Conservation (phyloP, 2,888 invertebrate species). For the Cantharis rufa region DNA sequence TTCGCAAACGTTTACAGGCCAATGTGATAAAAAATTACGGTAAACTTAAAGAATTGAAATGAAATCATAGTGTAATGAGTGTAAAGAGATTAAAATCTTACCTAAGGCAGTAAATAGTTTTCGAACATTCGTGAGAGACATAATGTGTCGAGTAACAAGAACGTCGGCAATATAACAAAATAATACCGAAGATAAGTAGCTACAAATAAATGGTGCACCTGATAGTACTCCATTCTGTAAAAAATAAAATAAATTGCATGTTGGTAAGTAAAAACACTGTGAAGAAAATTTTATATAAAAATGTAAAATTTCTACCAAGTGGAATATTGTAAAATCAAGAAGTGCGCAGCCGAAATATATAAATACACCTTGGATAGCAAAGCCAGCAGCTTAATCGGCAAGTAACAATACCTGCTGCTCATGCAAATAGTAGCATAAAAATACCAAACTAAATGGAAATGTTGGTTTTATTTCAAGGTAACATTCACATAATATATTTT, state of each 20-base stretch:
- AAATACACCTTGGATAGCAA: background rate
- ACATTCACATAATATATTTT: too few relatives aligned
- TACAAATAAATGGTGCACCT: conserved; percentile 71
- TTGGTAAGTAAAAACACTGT: background rate
- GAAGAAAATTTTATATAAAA: background rate
- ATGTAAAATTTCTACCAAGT: background rate
- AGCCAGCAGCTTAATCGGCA: background rate
- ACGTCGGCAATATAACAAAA: conserved; percentile 72
- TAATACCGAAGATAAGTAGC: conserved; percentile 70
- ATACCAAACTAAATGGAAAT: background rate
- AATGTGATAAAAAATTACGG: background rate
- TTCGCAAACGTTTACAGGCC: background rate
- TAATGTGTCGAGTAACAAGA: conserved; percentile 61
- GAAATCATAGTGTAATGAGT: background rate
- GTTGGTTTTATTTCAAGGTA: background rate
- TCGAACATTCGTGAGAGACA: conserved; percentile 67
- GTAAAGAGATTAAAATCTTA: conserved; percentile 34
- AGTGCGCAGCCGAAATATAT: background rate
- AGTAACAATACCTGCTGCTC: background rate
- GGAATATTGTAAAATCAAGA: background rate
- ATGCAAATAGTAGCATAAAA: background rate
- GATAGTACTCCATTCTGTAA: conserved; percentile 67
- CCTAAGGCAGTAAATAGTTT: conserved; percentile 69
- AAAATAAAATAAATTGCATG: conserved; percentile 36
- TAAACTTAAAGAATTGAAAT: background rate